Conservation (phyloP, 2,888 invertebrate species). For the Chloromyia formosa region DNA sequence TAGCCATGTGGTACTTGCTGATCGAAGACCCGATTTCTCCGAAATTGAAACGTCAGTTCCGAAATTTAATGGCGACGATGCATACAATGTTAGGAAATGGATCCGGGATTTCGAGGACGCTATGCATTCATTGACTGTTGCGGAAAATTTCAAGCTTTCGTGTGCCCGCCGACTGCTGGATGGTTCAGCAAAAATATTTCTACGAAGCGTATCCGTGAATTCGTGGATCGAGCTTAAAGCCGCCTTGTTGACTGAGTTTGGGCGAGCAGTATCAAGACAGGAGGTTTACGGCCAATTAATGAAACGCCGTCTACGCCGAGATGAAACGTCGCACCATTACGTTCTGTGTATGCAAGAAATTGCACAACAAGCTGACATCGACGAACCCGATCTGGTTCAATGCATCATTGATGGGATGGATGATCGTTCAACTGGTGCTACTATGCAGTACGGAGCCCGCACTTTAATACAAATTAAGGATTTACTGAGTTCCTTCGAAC, state of each 20-base stretch:
- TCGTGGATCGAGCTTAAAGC: background rate
- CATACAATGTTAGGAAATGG: background rate
- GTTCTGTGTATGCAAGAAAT: constrained; percentile 23
- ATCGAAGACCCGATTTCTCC: background rate
- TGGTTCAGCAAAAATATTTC: background rate
- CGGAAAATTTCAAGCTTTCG: background rate
- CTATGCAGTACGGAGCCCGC: constrained; percentile 3
- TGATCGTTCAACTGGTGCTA: background rate
- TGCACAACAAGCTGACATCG: constrained; percentile 18
- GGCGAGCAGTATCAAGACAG: background rate
- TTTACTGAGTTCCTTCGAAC: background rate
- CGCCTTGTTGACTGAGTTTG: background rate
- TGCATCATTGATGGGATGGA: constrained; percentile 8
- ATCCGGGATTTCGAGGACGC: background rate
- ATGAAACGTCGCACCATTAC: constrained; percentile 9
- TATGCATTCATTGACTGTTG: background rate
- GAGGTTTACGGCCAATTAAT: constrained; percentile 16
- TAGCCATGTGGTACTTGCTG: background rate
- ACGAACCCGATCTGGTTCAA: background rate
- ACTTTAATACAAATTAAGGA: background rate
- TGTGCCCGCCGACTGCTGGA: background rate
- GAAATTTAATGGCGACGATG: background rate
- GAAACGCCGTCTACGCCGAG: background rate
- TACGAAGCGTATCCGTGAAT: background rate
- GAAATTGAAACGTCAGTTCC: background rate